These are phyloP conservation scores for Lutjanus argentimaculatus DNA, from an alignment of 2,797 vertebrate genomes.

Conservation along the genomic window DNA sequence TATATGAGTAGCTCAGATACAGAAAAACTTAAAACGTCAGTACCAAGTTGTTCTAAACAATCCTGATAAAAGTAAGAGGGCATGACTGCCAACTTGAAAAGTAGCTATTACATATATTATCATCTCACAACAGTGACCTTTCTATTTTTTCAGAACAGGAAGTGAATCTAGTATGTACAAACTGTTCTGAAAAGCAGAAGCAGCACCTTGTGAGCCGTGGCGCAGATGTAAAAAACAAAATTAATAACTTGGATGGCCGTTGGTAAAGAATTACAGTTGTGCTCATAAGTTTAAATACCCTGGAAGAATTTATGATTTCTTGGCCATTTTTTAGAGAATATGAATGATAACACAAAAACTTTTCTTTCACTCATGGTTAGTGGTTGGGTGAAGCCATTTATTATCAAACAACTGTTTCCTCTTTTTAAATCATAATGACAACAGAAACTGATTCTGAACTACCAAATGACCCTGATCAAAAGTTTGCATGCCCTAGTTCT, in stretches of 20 bases:
- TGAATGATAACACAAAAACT: too few species aligned
- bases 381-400: too few species aligned
- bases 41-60: not conserved
- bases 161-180: slow-evolving; percentile 63
- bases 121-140: not conserved
- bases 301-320: too few species aligned
- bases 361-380: too few species aligned
- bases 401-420: too few species aligned
- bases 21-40: not conserved
- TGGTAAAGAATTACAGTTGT: too few species aligned
- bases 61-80: not conserved
- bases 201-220: not conserved
- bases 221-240: slow-evolving; percentile 11
- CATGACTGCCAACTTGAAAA: not conserved
- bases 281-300: too few species aligned
- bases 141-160: slow-evolving; percentile 67
- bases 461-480: too few species aligned
- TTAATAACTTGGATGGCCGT: not conserved
- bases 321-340: too few species aligned
- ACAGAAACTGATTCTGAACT: too few species aligned
- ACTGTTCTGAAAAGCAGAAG: slow-evolving; percentile 58
- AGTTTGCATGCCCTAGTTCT: too few species aligned
- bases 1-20: not conserved
- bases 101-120: not conserved
- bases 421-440: too few species aligned